Conservation (phyloP, 2,113 vertebrate species). For the Hepsetus odoe region DNA sequence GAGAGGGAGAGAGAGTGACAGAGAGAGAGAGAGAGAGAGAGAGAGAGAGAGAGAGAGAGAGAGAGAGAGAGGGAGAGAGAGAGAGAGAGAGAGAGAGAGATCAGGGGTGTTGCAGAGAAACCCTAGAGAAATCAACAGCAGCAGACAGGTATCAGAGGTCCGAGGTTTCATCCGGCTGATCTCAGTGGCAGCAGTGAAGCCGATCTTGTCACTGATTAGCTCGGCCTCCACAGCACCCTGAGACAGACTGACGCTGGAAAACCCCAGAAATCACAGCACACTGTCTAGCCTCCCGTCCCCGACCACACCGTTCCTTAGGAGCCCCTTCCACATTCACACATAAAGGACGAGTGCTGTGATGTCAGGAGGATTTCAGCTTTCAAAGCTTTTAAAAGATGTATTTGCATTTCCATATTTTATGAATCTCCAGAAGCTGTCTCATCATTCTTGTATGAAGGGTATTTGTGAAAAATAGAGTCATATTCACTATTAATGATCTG, state of each 20-base stretch:
- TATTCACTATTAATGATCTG: background rate
- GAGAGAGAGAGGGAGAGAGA: too few relatives aligned
- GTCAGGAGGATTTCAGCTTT: background rate
- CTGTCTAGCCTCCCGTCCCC: background rate
- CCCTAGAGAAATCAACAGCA: background rate
- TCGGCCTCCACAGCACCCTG: background rate
- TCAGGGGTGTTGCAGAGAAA: background rate
- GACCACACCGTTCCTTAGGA: background rate
- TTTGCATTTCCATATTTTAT: background rate
- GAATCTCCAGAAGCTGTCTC: background rate
- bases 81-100: background rate
- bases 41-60: too few relatives aligned
- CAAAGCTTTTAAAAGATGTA: background rate
- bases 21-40: too few relatives aligned
- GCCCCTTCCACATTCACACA: background rate
- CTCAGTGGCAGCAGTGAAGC: background rate
- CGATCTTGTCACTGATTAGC: constrained; percentile 8
- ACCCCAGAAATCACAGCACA: background rate
- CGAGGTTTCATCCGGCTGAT: constrained; percentile 3
- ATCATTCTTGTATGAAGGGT: background rate
- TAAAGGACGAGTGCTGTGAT: constrained; percentile 8
- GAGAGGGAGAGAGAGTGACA: too few relatives aligned
- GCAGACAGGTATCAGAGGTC: background rate
- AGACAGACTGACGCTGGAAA: background rate
- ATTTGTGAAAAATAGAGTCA: background rate